A percentile compares a stretch with the other conserved stretches of the same genome.
Evolutionary conservation across 2,113 vertebrate species (phyloP).

Genomic region (Tetraodon nigroviridis): DNA sequence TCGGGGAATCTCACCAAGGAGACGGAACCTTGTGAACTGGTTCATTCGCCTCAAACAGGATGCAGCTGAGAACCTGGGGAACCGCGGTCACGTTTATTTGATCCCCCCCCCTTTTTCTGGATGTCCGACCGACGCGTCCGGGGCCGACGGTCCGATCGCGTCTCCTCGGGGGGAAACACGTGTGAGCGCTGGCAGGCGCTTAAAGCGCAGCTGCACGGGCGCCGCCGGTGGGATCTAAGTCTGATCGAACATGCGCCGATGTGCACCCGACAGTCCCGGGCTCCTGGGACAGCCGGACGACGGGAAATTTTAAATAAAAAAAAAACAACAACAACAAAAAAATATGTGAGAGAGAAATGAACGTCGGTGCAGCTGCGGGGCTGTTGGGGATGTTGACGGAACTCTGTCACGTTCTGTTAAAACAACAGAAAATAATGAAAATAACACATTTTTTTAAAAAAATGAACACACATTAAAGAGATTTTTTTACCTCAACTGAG

Average conservation of each 20-base stretch:
- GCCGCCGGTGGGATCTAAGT: slow-evolving; percentile 30
- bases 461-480: too few species aligned
- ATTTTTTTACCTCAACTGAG: too few species aligned
- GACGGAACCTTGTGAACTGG: slow-evolving; percentile 52
- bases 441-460: too few species aligned
- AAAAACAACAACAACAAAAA: too few species aligned
- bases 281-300: too few species aligned
- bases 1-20: slow-evolving; percentile 54
- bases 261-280: not conserved
- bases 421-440: too few species aligned
- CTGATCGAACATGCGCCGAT: slow-evolving; percentile 27
- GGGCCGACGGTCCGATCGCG: slow-evolving; percentile 16
- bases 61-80: slow-evolving; percentile 70
- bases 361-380: too few species aligned
- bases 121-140: slow-evolving; percentile 19
- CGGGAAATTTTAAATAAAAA: too few species aligned
- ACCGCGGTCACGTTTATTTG: slow-evolving; percentile 5
- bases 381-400: too few species aligned
- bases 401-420: too few species aligned
- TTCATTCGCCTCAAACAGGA: slow-evolving; percentile 64
- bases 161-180: slow-evolving; percentile 58
- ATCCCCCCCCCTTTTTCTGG: slow-evolving; percentile 29
- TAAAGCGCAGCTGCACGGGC: slow-evolving; percentile 56
- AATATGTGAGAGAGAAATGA: too few species aligned
- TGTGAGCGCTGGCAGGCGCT: slow-evolving; percentile 50